Conservation (phyloP, 2,113 vertebrate species). For the Trematomus loennbergii region DNA sequence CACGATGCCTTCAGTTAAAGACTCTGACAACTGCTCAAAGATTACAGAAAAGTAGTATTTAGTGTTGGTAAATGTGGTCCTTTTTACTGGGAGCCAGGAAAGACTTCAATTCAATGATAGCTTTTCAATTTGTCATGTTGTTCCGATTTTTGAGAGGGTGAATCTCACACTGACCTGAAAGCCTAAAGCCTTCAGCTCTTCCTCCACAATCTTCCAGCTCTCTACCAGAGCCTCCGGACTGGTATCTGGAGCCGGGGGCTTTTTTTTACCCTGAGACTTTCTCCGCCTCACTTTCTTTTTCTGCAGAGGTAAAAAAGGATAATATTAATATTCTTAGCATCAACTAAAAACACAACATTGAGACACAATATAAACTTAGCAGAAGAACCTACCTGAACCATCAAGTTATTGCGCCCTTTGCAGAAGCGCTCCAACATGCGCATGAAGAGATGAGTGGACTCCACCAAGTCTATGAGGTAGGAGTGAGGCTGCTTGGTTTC, state of each 20-base stretch:
- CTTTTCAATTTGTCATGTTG: background rate
- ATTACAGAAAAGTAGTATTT: background rate
- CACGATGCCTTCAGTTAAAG: slow-evolving; percentile 81
- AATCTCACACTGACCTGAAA: slow-evolving; percentile 76
- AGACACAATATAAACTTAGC: background rate
- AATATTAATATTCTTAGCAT: background rate
- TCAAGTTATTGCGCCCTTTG: slow-evolving; percentile 85
- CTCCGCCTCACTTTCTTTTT: slow-evolving; percentile 86
- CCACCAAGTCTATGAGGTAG: slow-evolving; percentile 93
- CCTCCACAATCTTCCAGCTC: slow-evolving; percentile 85
- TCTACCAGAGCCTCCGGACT: slow-evolving; percentile 82
- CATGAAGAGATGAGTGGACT: slow-evolving; percentile 94
- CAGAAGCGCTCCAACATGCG: slow-evolving; percentile 95
- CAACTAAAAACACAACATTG: accelerated
- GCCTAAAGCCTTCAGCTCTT: slow-evolving; percentile 82
- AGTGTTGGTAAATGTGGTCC: background rate
- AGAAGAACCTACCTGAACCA: slow-evolving; percentile 89
- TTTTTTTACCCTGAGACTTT: slow-evolving; percentile 74
- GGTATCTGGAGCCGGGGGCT: background rate
- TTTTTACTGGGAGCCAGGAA: background rate
- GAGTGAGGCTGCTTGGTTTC: slow-evolving; percentile 90
- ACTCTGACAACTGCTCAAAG: slow-evolving; percentile 74
- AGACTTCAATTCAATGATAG: background rate
- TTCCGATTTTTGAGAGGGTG: background rate
- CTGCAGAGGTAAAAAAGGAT: slow-evolving; percentile 61